Percentiles rank a stretch among this genome's conserved stretches.
These are phyloP conservation scores for Mayetiola destructor DNA, from an alignment of 2,888 invertebrate species.

Conservation along the genomic window DNA sequence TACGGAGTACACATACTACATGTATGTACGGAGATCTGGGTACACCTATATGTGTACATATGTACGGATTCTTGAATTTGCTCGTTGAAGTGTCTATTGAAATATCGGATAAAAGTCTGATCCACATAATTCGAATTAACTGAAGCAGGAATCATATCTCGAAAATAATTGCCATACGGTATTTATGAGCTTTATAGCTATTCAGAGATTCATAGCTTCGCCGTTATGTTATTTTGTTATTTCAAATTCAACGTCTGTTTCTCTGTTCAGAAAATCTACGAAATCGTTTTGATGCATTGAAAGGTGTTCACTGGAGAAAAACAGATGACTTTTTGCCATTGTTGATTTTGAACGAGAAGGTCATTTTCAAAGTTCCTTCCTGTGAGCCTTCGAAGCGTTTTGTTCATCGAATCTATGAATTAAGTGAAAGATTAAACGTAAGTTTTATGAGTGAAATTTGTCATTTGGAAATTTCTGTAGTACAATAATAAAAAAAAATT, in stretches of 20 bases:
- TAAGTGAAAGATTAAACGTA: not conserved
- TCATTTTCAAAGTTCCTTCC: not conserved
- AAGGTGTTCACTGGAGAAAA: not conserved
- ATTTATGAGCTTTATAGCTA: not conserved
- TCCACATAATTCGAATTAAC: too few relatives aligned
- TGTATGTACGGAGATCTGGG: too few relatives aligned
- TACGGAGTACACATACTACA: too few relatives aligned
- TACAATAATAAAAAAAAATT: not conserved
- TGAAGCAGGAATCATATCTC: too few relatives aligned
- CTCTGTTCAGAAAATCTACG: not conserved
- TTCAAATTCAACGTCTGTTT: not conserved
- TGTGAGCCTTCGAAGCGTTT: not conserved
- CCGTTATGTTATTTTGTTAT: not conserved
- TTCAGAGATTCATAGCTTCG: not conserved
- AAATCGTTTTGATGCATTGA: not conserved
- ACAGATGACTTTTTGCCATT: not conserved
- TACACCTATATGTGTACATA: too few relatives aligned
- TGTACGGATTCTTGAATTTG: too few relatives aligned
- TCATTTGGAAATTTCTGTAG: not conserved
- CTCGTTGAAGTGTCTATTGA: too few relatives aligned
- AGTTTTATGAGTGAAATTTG: not conserved
- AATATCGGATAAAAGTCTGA: too few relatives aligned
- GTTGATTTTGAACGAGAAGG: not conserved
- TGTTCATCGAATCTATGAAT: conserved; percentile 1
- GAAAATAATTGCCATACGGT: not conserved